Conservation (phyloP, 2,888 invertebrate species). For the Pristionchus fissidentatus region DNA sequence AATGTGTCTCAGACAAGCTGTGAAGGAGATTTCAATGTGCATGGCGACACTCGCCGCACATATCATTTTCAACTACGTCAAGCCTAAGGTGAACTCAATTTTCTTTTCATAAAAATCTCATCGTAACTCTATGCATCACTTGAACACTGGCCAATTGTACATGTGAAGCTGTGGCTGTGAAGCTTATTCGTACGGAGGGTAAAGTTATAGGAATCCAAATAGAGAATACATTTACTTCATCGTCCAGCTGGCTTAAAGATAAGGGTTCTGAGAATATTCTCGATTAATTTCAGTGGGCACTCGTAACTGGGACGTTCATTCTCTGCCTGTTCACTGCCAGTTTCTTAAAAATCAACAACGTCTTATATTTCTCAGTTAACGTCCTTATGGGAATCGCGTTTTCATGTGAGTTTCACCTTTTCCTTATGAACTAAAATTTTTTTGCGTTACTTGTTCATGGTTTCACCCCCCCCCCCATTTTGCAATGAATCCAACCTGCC, state of each 20-base stretch:
- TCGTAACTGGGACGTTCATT: background rate
- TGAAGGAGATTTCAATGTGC: slow-evolving; percentile 35
- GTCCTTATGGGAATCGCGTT: slow-evolving; percentile 7
- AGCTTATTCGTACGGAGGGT: too few relatives aligned
- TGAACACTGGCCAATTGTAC: too few relatives aligned
- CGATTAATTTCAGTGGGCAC: background rate
- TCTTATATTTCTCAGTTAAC: slow-evolving; percentile 21
- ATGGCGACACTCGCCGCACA: background rate
- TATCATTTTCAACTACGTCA: slow-evolving; percentile 33
- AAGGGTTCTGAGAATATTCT: background rate
- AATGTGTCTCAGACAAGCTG: background rate
- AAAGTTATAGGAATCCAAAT: too few relatives aligned
- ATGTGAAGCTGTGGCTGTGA: too few relatives aligned
- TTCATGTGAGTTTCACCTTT: background rate
- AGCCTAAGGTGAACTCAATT: background rate
- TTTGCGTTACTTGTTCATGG: too few relatives aligned
- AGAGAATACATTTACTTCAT: background rate
- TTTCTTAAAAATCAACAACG: slow-evolving; percentile 22
- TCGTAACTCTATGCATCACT: too few relatives aligned
- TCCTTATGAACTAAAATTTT: background rate
- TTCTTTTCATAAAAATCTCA: background rate
- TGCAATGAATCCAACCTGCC: too few relatives aligned
- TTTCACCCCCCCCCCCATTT: too few relatives aligned
- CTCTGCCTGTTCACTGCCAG: slow-evolving; percentile 4
- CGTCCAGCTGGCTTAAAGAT: background rate